Conservation (phyloP, 92 coral and sea anemone genomes). For the Porites divaricata region DNA sequence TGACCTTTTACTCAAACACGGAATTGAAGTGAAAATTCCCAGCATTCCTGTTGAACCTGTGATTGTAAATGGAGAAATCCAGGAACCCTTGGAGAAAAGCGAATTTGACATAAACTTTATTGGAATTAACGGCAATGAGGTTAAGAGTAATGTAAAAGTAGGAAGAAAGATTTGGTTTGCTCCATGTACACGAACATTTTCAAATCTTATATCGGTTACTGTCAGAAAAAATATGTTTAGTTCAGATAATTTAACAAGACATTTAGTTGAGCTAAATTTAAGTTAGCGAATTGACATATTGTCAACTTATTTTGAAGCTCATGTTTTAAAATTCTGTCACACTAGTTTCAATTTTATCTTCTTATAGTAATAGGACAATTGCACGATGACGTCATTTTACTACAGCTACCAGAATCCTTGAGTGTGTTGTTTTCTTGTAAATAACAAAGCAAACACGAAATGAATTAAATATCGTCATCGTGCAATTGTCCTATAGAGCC, state of each 20-base stretch:
- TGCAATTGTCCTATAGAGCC: too few relatives aligned
- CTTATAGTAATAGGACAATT: too few relatives aligned
- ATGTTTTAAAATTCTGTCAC: too few relatives aligned
- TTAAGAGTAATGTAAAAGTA: slow-evolving; percentile 40
- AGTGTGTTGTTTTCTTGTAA: too few relatives aligned
- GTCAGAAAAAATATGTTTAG: neutral
- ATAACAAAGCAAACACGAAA: too few relatives aligned
- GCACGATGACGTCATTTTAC: too few relatives aligned
- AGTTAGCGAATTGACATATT: neutral
- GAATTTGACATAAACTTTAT: slow-evolving; percentile 59
- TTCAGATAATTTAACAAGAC: neutral
- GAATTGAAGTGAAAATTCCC: slow-evolving; percentile 79
- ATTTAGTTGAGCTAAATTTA: neutral
- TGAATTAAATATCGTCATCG: too few relatives aligned
- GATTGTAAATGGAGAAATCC: slow-evolving; percentile 34
- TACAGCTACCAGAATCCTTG: too few relatives aligned
- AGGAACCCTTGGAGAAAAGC: slow-evolving; percentile 52
- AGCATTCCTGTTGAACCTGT: slow-evolving; percentile 49
- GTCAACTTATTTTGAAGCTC: neutral
- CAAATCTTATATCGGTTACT: neutral
- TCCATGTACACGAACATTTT: neutral
- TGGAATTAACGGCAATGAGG: slow-evolving; percentile 70
- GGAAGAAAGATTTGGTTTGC: slow-evolving; percentile 67
- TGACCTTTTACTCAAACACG: slow-evolving; percentile 67
- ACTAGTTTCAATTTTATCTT: too few relatives aligned